A percentile compares a stretch with the other conserved stretches of the same genome.
Conservation (phyloP, 2,797 vertebrate species). For the Syngnathus rostellatus region DNA sequence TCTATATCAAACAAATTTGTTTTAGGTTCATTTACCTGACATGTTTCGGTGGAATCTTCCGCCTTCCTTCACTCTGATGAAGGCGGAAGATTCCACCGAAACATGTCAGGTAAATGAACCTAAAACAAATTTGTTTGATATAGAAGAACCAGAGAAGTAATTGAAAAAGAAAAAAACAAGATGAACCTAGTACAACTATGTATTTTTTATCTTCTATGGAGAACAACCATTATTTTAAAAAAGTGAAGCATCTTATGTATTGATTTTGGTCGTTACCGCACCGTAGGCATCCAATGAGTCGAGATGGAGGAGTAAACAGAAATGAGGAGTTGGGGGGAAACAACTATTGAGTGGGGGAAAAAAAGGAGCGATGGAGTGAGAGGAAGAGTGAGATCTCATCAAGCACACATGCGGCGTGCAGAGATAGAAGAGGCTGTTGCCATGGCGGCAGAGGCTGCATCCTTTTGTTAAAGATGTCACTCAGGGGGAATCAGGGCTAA, state of each 20-base stretch:
- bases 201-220: neutral
- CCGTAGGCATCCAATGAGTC: constrained; percentile 2
- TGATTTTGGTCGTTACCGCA: neutral
- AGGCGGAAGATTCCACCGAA: too few species aligned
- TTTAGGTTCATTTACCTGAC: too few species aligned
- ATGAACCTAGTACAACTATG: too few species aligned
- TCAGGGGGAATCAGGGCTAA: constrained; percentile 72
- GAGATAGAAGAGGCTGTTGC: constrained; percentile 71
- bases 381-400: constrained; percentile 56
- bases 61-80: too few species aligned
- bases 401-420: constrained; percentile 54
- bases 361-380: constrained; percentile 22
- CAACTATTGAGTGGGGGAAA: neutral
- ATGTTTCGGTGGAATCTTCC: too few species aligned
- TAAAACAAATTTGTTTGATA: too few species aligned
- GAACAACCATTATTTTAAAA: neutral
- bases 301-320: constrained; percentile 16
- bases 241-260: too few species aligned
- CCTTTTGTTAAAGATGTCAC: constrained; percentile 73
- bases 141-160: too few species aligned
- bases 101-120: too few species aligned
- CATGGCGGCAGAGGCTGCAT: constrained; percentile 71
- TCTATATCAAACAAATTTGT: too few species aligned
- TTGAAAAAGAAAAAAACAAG: too few species aligned
- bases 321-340: constrained; percentile 31